Evolutionary conservation across 2,113 vertebrate species (phyloP).

Genomic region (Sander vitreus): DNA sequence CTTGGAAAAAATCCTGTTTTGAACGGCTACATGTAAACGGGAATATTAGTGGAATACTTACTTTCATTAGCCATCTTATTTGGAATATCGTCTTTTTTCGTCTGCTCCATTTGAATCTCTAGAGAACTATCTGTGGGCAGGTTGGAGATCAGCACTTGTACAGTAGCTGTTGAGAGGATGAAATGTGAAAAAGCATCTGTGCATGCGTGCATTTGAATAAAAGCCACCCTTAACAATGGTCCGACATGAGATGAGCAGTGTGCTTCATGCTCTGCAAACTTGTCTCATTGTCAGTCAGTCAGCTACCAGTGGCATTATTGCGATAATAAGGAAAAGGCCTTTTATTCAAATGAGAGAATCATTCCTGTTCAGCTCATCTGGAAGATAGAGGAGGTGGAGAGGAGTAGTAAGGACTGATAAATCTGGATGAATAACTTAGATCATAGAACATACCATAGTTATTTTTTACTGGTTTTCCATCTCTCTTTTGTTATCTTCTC

Average conservation of each 20-base stretch:
- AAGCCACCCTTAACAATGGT: constrained; percentile 56
- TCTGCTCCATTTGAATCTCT: neutral
- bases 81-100: too few species aligned
- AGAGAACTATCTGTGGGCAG: neutral
- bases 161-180: neutral
- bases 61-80: too few species aligned
- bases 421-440: constrained; percentile 43
- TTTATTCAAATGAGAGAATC: constrained; percentile 63
- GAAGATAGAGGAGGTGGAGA: neutral
- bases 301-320: constrained; percentile 71
- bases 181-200: constrained; percentile 5
- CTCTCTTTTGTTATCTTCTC: constrained; percentile 1
- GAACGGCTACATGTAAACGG: too few species aligned
- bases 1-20: too few species aligned
- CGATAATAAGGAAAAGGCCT: constrained; percentile 66
- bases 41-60: too few species aligned
- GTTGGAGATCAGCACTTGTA: neutral
- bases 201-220: constrained; percentile 16
- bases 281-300: constrained; percentile 75
- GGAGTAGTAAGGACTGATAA: constrained; percentile 24
- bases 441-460: constrained; percentile 18
- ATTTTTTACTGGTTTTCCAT: constrained; percentile 26
- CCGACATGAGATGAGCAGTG: constrained; percentile 60
- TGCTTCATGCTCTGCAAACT: constrained; percentile 45
- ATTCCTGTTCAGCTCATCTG: constrained; percentile 46